These are phyloP conservation scores for Ichneumoninae sp. DNA, from an alignment of 2,888 invertebrate species.

Conservation along the genomic window DNA sequence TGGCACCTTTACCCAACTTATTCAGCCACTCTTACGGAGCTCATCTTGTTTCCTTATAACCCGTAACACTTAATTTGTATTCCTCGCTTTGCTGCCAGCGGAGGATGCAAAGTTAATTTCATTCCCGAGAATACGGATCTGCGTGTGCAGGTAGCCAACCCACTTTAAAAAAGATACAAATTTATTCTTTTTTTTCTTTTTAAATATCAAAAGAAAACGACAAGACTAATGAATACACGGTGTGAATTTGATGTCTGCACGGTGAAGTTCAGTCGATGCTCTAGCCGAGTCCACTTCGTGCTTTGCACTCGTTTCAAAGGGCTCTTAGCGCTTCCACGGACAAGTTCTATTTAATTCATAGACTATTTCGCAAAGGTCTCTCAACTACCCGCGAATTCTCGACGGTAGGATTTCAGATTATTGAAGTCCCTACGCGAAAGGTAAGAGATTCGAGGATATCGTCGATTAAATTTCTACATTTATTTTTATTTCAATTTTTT, in stretches of 20 bases:
- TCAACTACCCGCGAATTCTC: conserved; percentile 28
- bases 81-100: conserved; percentile 25
- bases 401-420: background rate
- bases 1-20: conserved; percentile 34
- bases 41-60: conserved; percentile 25
- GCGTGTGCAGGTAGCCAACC: background rate
- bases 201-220: background rate
- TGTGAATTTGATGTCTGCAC: background rate
- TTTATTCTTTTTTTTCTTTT: background rate
- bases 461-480: background rate
- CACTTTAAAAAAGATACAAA: background rate
- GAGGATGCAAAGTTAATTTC: conserved; percentile 50
- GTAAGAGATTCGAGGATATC: background rate
- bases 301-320: background rate
- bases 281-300: background rate
- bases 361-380: conserved; percentile 35
- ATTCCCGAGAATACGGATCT: conserved; percentile 35
- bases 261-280: background rate
- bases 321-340: background rate
- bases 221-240: conserved; percentile 2
- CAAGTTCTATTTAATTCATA: conserved; percentile 38
- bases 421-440: background rate
- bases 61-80: conserved; percentile 56
- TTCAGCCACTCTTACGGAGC: conserved; percentile 12
- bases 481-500: too few relatives aligned